These are phyloP conservation scores for Aphidius colemani DNA, from an alignment of 2,888 invertebrate genomes.

Conservation along the genomic window DNA sequence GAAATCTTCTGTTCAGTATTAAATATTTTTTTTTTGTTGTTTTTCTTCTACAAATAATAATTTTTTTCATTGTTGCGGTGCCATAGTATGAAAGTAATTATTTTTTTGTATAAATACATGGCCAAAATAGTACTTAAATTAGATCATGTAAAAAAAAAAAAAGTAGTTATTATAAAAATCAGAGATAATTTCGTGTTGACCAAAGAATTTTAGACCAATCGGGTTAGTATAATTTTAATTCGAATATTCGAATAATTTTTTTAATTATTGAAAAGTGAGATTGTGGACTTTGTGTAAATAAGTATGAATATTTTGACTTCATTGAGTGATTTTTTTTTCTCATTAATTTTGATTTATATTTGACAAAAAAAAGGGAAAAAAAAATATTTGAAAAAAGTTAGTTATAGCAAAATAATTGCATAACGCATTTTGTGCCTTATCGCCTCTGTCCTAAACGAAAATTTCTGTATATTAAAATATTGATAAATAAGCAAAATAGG, in stretches of 20 bases:
- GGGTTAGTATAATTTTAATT: constrained; percentile 7
- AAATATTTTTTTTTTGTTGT: no score
- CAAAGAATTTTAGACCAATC: constrained; percentile 12
- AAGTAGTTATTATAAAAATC: no score
- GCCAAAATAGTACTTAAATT: constrained; percentile 23
- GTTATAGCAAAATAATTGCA: constrained; percentile 21
- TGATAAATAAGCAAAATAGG: constrained; percentile 10
- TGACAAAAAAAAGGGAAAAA: neutral
- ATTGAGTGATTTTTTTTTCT: neutral
- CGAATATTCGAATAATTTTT: neutral
- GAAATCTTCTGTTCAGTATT: neutral
- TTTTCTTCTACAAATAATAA: no score
- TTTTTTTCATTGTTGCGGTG: no score
- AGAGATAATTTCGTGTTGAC: neutral
- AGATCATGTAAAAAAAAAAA: neutral
- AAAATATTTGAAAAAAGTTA: constrained; percentile 3
- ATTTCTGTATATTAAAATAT: neutral
- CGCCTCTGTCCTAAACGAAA: constrained; percentile 28
- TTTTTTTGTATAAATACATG: neutral
- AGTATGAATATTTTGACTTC: neutral
- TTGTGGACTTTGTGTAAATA: neutral
- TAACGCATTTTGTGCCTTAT: constrained; percentile 38
- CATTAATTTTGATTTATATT: constrained; percentile 7
- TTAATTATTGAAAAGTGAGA: neutral
- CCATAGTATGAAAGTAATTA: no score